phyloP scores from a whole-genome alignment of 2,113 vertebrate species.

The Motacilla alba region DNA sequence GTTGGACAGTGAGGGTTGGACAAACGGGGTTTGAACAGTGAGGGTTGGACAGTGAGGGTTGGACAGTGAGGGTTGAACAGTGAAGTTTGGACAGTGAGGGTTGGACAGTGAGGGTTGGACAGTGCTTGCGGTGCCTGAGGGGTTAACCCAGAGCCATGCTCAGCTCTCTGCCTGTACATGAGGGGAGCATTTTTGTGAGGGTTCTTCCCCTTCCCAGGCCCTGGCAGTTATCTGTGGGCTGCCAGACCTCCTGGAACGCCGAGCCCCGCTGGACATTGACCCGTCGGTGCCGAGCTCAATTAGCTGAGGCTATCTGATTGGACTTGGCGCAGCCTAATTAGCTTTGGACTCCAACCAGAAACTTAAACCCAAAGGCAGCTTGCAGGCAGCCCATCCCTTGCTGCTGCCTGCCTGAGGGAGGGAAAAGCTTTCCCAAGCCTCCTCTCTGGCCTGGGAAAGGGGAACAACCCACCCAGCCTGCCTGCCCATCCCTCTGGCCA shows the following conservation, averaged over 20 bases:
- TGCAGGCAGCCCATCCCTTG: neutral
- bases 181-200: neutral
- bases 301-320: constrained; percentile 41
- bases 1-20: too few species aligned
- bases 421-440: neutral
- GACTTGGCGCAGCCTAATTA: constrained; percentile 67
- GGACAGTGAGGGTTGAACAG: too few species aligned
- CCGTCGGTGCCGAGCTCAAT: neutral
- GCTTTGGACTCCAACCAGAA: constrained; percentile 64
- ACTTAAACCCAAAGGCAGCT: neutral
- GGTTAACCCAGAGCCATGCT: neutral
- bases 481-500: neutral
- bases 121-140: neutral
- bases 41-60: too few species aligned
- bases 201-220: constrained; percentile 40
- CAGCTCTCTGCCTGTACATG: neutral
- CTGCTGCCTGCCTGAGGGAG: neutral
- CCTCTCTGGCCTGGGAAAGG: neutral
- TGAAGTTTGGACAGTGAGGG: too few species aligned
- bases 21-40: too few species aligned
- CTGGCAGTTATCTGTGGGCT: constrained; percentile 23
- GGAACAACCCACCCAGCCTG: neutral
- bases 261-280: constrained; percentile 40
- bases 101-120: too few species aligned
- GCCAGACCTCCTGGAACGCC: neutral